Conservation (phyloP, 2,113 vertebrate species). For the Natator depressus region DNA sequence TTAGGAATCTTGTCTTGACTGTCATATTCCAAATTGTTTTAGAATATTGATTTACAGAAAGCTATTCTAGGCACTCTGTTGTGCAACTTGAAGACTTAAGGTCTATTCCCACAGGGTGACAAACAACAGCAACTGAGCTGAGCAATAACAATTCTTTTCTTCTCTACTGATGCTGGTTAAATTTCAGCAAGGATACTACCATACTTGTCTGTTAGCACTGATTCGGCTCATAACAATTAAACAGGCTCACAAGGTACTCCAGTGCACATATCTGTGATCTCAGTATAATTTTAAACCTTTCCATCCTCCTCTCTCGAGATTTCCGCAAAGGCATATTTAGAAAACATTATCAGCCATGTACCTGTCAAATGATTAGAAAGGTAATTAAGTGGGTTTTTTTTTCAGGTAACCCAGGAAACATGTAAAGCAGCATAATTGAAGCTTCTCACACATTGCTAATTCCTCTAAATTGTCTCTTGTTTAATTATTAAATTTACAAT, state of each 20-base stretch:
- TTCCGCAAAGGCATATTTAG: background rate
- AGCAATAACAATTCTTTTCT: background rate
- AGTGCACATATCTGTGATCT: background rate
- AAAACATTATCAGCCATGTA: background rate
- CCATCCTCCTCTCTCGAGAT: background rate
- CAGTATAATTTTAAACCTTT: background rate
- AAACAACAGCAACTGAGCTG: background rate
- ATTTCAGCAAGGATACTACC: background rate
- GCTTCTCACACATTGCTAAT: background rate
- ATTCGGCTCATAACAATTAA: background rate
- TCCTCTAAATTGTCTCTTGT: background rate
- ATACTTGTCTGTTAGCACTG: background rate
- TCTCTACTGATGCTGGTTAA: fast-evolving
- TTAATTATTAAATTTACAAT: background rate
- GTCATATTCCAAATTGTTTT: fast-evolving
- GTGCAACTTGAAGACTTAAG: background rate
- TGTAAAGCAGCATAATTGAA: background rate
- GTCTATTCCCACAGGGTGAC: fast-evolving
- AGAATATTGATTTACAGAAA: background rate
- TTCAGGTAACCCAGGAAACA: background rate
- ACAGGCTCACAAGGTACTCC: fast-evolving
- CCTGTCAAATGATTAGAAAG: background rate
- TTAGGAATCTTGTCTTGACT: background rate
- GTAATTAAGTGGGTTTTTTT: background rate
- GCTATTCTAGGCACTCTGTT: background rate